Evolutionary conservation across 2,888 invertebrate species (phyloP).

Genomic region (Mesorhabditis sp.): DNA sequence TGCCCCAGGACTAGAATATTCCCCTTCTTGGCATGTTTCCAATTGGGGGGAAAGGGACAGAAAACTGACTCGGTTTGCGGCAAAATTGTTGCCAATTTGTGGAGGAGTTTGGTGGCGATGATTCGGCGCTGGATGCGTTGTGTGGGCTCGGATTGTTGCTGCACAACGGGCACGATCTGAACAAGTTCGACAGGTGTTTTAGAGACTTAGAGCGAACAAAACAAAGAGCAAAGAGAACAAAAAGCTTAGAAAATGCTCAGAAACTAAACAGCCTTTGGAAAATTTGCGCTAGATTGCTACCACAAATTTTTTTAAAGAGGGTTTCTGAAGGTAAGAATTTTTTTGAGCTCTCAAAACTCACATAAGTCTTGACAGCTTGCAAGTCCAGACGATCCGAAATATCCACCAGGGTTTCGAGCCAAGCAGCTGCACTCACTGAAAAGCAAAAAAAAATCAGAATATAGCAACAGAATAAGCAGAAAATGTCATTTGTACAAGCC

Average conservation of each 20-base stretch:
- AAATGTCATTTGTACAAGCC: too few relatives aligned
- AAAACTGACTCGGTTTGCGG: constrained; percentile 43
- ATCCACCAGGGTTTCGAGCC: constrained; percentile 52
- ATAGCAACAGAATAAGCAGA: too few relatives aligned
- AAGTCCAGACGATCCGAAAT: constrained; percentile 41
- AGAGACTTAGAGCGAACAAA: neutral
- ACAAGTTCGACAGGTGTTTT: constrained; percentile 6
- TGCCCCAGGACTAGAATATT: neutral
- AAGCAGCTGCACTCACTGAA: constrained; percentile 53
- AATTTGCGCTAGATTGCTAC: too few relatives aligned
- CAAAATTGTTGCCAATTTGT: constrained; percentile 47
- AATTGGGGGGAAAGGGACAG: neutral
- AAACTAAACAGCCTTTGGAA: neutral
- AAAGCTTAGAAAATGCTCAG: neutral
- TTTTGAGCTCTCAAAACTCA: constrained; percentile 12
- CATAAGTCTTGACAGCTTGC: constrained; percentile 37
- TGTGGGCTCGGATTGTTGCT: constrained; percentile 46
- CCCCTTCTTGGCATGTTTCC: neutral
- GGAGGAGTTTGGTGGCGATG: constrained; percentile 50
- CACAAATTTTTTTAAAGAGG: too few relatives aligned
- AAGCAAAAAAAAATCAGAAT: neutral
- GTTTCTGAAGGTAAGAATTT: too few relatives aligned
- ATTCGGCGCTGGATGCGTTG: constrained; percentile 49
- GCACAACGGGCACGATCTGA: constrained; percentile 52
- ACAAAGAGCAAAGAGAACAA: neutral